Base-by-base conservation (phyloP, 2,888 invertebrate genomes). In the Mythimna vitellina region DNA sequence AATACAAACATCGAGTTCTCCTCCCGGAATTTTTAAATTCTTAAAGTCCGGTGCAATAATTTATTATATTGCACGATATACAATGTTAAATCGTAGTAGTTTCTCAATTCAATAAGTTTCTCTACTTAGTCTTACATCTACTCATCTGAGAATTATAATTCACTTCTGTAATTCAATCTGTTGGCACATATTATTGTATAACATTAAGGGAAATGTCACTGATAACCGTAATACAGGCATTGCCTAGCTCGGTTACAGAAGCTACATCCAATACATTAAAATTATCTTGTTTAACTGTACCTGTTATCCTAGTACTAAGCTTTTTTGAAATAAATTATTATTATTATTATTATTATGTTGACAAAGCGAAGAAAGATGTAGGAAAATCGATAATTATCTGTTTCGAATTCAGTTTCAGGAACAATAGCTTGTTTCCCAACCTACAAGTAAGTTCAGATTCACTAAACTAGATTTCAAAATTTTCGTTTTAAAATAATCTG, bases 41-140 rank as follows among this genome's bases (percentile, higher is more conserved):
- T 51, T 32, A 22, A 54, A 65, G 10, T 60, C 51, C 17, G 32
- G 25, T 66, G 51, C 56, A 73, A 79, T 68, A 64, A 54, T 61
- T 61, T 61, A 57, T 54, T 61, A 57, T 54, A 71, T 65, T 54
- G 64, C 54, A 57, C 46, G 5, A 53, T 61, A 62, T n/a, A 62
- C 68, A 46, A 54, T 60, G 12, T 46, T 49, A 29, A 22, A 25
- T 38, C 51, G 14, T 10, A 54, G 53, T 22, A 65, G 53, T 68
- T 56, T 57, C 38, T 20, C n/a, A 62, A 65, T 54, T 58, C 20
- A 22, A 69, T 65, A 58, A 22, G 20, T 63, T 73, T 53, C 32
- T 54, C 29, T 51, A 67, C 61, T 70, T n/a, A n/a, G n/a, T n/a
- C n/a, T n/a, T 64, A 35, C 46, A 64, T 22, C 29, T 38, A 35